Base-by-base conservation (phyloP, 2,888 invertebrate species). In the Drosophila mulleri region DNA sequence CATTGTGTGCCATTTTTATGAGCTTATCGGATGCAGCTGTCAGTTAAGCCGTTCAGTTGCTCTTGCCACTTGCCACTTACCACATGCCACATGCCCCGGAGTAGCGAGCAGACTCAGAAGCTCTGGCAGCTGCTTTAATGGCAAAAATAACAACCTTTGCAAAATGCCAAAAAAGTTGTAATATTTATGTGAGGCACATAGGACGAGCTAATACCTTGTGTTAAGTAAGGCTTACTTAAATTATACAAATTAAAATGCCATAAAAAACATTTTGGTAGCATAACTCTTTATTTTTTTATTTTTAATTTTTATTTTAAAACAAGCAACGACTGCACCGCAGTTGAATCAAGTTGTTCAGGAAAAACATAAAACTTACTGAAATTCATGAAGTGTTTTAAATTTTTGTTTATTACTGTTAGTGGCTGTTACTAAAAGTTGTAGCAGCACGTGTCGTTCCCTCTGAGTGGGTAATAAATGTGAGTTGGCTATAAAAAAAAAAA, bases 401-500 rank as follows among this genome's bases (percentile, higher is more conserved):
- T 62, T 54, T 14, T 12, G 35, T 16, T 12, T 5, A 29, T 29
- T 8, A 29, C 12, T 41, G 4, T 23, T 23, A 20, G 14, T 29
- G 37, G 29, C 14, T 14, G 4, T 1, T 29, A n/a, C 41, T 20
- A 1, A 26, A 26, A 45, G 29, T 37, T 11, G 4, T 4, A 35
- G 4, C 12, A 9, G 26, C 45, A 26, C 20, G 48, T 23, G 47
- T 35, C 39, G 47, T 4, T 52, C 29, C 5, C 20, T 26, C 26
- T 23, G 50, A 52, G 42, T 54, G 18, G 14, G 50, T 62, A 59
- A 67, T 64, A 76, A 72, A 80, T 66, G 68, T 37, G 37, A 71
- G 57, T 45, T 48, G 63, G 67, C 78, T 64, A 82, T 83, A 75
- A 87, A 87, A 78, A 78, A 78, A 78, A 66, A 79, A 26, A 71